Conservation (phyloP, 2,888 invertebrate genomes). For the Diplazon laetatorius region DNA sequence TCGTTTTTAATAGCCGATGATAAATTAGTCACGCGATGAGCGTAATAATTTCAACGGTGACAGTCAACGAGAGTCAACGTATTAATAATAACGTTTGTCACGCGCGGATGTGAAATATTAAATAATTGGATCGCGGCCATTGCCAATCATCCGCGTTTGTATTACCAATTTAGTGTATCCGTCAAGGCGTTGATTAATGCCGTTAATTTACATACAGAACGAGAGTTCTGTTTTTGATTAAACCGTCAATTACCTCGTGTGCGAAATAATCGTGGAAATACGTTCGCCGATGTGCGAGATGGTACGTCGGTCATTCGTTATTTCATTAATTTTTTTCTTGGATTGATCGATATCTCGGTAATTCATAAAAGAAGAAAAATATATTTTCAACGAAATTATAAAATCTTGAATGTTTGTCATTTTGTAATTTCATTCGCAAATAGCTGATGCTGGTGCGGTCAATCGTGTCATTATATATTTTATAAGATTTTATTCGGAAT, state of each 20-base stretch:
- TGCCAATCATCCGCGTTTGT: not conserved
- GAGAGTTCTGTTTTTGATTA: not conserved
- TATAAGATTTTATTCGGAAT: no score
- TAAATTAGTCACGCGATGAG: not conserved
- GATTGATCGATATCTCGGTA: not conserved
- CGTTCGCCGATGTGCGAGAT: not conserved
- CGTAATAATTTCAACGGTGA: not conserved
- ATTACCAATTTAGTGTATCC: not conserved
- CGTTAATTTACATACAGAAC: not conserved
- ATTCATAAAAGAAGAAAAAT: not conserved
- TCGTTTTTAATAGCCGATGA: not conserved
- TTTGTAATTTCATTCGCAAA: no score
- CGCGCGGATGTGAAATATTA: not conserved
- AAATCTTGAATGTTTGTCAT: no score
- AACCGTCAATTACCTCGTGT: conserved; percentile 2
- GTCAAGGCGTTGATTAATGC: conserved; percentile 4
- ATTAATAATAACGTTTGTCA: conserved; percentile 5
- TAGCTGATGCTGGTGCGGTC: no score
- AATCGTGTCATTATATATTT: no score
- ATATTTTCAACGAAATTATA: not conserved
- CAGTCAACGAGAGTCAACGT: not conserved
- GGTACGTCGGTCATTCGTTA: not conserved
- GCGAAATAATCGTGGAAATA: not conserved
- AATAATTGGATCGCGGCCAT: not conserved
- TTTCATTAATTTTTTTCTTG: not conserved